Conservation (phyloP, 2,113 vertebrate genomes). For the Promerops cafer region DNA sequence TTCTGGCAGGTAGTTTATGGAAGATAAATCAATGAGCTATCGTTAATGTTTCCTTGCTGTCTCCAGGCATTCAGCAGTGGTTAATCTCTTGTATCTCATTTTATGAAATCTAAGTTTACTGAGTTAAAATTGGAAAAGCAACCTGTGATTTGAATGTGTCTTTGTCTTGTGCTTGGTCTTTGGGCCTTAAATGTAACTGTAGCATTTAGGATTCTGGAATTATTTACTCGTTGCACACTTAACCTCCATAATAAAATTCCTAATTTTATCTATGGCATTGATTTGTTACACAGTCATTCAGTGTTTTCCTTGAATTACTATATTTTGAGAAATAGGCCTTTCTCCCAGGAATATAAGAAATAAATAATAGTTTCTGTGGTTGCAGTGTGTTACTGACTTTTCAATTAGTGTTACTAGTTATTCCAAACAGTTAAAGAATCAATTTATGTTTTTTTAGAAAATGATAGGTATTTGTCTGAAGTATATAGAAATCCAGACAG, state of each 20-base stretch:
- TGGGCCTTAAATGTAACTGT: neutral
- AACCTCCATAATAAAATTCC: neutral
- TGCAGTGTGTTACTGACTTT: neutral
- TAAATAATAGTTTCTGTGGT: neutral
- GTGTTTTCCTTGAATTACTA: neutral
- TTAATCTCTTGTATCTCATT: neutral
- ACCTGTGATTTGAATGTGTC: neutral
- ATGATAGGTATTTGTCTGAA: slow-evolving; percentile 19
- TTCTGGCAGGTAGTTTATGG: neutral
- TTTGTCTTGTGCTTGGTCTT: neutral
- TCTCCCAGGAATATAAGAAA: neutral
- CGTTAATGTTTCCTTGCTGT: neutral
- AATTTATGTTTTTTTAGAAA: slow-evolving; percentile 15
- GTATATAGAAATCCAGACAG: neutral
- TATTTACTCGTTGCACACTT: neutral
- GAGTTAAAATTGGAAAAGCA: neutral
- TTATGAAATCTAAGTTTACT: neutral
- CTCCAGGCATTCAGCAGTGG: neutral
- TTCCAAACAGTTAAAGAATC: neutral
- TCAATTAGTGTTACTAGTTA: neutral
- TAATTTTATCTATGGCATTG: neutral
- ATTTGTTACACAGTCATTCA: neutral
- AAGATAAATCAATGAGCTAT: neutral
- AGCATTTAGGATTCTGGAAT: neutral
- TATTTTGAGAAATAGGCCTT: neutral